Conservation (phyloP, 2,113 vertebrate genomes). For the Scalopus aquaticus region DNA sequence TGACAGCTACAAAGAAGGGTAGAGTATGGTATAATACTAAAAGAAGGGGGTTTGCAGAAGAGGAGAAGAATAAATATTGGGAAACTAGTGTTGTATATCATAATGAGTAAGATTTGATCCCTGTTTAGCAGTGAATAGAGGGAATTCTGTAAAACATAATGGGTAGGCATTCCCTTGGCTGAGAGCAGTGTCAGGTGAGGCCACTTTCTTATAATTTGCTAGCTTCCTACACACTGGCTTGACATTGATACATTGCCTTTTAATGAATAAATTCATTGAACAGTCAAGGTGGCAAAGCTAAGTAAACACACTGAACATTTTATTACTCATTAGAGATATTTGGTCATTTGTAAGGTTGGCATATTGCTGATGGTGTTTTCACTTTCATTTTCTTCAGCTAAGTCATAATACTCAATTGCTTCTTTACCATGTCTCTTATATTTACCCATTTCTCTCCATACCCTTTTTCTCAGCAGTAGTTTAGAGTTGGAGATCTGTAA, state of each 20-base stretch:
- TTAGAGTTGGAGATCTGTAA: neutral
- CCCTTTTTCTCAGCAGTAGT: neutral
- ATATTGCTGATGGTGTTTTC: slow-evolving; percentile 55
- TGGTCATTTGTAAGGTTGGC: slow-evolving; percentile 63
- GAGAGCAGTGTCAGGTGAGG: neutral
- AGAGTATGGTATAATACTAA: neutral
- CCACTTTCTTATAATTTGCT: slow-evolving; percentile 1
- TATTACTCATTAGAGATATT: slow-evolving; percentile 73
- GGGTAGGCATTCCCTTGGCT: neutral
- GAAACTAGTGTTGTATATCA: neutral
- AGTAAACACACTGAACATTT: slow-evolving; percentile 60
- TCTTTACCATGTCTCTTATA: neutral
- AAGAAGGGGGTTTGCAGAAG: neutral
- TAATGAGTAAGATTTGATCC: neutral
- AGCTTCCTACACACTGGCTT: neutral
- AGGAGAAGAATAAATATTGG: neutral
- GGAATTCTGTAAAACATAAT: neutral
- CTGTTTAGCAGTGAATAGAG: neutral
- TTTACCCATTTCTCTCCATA: neutral
- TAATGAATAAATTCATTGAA: slow-evolving; percentile 62
- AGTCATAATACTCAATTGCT: neutral
- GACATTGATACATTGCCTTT: slow-evolving; percentile 68
- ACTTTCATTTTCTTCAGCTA: slow-evolving; percentile 35
- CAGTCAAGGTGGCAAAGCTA: slow-evolving; percentile 55
- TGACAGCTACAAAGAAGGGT: neutral